Percentiles rank a stretch among this genome's conserved stretches.
Evolutionary conservation across 2,888 invertebrate species (phyloP).

Genomic region (Callyntrura sp.): DNA sequence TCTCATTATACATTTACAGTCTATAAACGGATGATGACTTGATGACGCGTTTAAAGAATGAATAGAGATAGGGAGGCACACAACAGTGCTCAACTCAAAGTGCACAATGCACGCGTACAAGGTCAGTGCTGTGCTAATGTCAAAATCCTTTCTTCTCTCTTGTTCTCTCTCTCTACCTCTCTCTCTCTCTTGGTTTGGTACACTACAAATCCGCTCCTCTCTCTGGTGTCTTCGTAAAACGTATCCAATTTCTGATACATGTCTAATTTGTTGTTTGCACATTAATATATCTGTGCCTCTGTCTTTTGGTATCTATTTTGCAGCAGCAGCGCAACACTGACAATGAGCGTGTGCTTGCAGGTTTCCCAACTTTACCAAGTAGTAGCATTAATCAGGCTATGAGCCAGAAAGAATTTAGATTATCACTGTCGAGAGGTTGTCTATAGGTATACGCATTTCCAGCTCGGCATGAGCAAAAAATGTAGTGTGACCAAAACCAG

Average conservation of each 20-base stretch:
- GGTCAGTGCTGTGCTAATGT: conserved; percentile 61
- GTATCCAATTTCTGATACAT: not conserved
- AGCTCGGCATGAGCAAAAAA: not conserved
- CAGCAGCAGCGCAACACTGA: not conserved
- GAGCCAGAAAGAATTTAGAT: not conserved
- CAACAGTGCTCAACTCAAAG: not conserved
- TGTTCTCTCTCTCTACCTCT: not conserved
- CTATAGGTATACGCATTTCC: not conserved
- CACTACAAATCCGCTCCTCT: not conserved
- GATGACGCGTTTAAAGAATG: not conserved
- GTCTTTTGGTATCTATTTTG: not conserved
- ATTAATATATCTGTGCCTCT: not conserved
- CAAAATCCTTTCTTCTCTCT: conserved; percentile 32
- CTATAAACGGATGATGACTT: too few relatives aligned
- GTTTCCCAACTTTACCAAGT: not conserved
- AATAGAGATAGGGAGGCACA: not conserved
- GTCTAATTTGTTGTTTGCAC: conserved; percentile 33
- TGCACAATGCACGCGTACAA: conserved; percentile 73
- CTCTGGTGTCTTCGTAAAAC: not conserved
- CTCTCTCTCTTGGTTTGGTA: not conserved
- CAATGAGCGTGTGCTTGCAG: not conserved
- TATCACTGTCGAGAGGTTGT: not conserved
- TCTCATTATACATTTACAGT: too few relatives aligned
- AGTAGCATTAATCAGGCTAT: not conserved
- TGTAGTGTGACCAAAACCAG: not conserved